These are phyloP conservation scores for Hoplias malabaricus DNA, from an alignment of 2,113 vertebrate species.

Conservation along the genomic window DNA sequence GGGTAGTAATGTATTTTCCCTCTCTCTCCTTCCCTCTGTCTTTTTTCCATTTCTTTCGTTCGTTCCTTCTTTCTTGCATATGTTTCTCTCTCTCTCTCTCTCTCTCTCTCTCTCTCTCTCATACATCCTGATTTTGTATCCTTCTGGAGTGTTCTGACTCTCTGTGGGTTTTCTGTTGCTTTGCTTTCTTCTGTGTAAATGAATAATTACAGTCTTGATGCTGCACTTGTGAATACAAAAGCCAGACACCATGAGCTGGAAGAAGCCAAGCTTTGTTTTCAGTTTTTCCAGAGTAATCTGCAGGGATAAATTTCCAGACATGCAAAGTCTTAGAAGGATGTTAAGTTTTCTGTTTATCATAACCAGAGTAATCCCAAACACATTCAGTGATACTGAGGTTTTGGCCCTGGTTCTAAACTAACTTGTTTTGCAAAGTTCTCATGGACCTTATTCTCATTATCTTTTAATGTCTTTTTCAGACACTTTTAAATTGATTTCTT, in stretches of 20 bases:
- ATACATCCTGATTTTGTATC: conserved; percentile 25
- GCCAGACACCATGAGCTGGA: conserved; percentile 1
- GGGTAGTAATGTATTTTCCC: background rate
- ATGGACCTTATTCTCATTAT: background rate
- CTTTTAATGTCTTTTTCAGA: background rate
- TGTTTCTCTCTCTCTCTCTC: conserved; percentile 5
- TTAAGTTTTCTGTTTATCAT: too few species aligned
- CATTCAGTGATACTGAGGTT: too few species aligned
- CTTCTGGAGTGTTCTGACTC: conserved; percentile 11
- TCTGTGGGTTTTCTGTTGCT: conserved; percentile 12
- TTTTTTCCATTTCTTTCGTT: conserved; percentile 4
- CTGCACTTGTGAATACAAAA: conserved; percentile 22
- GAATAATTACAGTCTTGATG: conserved; percentile 26
- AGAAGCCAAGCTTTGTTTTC: too few species aligned
- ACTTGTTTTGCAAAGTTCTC: too few species aligned
- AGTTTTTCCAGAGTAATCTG: too few species aligned
- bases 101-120: conserved; percentile 10
- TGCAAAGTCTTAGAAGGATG: too few species aligned
- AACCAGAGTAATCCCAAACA: too few species aligned
- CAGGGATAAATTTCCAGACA: too few species aligned
- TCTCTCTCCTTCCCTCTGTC: background rate
- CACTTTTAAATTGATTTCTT: too few species aligned
- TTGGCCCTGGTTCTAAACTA: too few species aligned
- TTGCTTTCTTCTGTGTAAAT: conserved; percentile 6
- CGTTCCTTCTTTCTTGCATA: conserved; percentile 9